Evolutionary conservation across 2,888 invertebrate species (phyloP).

Genomic region (Zeuzera pyrina): DNA sequence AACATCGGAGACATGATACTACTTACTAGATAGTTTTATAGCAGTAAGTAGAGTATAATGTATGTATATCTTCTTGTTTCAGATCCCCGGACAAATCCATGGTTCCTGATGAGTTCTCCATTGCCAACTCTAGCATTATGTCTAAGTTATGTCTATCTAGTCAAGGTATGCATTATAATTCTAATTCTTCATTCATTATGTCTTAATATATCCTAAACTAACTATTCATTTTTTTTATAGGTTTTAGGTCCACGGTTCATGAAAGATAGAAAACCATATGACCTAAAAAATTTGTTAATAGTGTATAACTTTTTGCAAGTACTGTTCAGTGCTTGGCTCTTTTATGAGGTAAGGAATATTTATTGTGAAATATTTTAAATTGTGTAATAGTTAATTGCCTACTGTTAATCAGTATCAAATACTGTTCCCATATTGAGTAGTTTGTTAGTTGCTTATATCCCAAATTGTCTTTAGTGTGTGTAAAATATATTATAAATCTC

Average conservation of each 20-base stretch:
- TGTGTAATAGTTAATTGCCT: constrained; percentile 7
- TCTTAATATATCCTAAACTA: not conserved
- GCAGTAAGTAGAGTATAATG: too few relatives aligned
- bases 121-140: constrained; percentile 93
- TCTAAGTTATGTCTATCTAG: constrained; percentile 89
- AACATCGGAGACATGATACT: too few relatives aligned
- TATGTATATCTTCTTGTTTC: too few relatives aligned
- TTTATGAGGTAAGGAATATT: constrained; percentile 84
- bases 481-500: too few relatives aligned
- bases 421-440: constrained; percentile 19
- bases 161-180: constrained; percentile 75
- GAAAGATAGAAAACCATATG: constrained; percentile 93
- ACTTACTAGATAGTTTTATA: too few relatives aligned
- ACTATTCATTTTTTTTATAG: constrained; percentile 51
- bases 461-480: too few relatives aligned
- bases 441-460: constrained; percentile 21
- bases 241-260: constrained; percentile 90
- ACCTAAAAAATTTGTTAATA: constrained; percentile 84
- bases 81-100: constrained; percentile 92
- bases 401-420: constrained; percentile 6
- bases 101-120: constrained; percentile 95
- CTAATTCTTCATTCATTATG: constrained; percentile 1
- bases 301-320: constrained; percentile 92
- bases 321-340: constrained; percentile 90
- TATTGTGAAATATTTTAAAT: constrained; percentile 1